Percentiles rank a stretch among this genome's conserved stretches.
These are phyloP conservation scores for Bovichtus diacanthus DNA, from an alignment of 2,797 vertebrate genomes.

Conservation along the genomic window DNA sequence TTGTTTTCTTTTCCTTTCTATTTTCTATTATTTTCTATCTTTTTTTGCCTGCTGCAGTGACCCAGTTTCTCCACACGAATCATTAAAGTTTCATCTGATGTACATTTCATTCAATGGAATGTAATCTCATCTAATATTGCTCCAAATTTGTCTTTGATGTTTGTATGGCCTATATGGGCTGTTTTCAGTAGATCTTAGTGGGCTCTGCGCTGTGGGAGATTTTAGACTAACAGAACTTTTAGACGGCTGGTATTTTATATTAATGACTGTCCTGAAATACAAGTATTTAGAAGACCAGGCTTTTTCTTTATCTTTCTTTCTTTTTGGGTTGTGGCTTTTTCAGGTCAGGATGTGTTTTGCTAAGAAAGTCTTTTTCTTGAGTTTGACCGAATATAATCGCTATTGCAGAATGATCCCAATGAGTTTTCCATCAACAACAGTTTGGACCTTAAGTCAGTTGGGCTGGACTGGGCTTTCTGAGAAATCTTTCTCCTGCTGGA, in stretches of 20 bases:
- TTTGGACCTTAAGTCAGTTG: background rate
- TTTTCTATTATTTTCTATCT: constrained; percentile 5
- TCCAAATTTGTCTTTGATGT: constrained; percentile 26
- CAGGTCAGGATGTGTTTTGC: background rate
- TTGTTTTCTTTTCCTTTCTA: background rate
- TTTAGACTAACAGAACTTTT: constrained; percentile 3
- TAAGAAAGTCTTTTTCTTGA: background rate
- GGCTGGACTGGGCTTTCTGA: background rate
- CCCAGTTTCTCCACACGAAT: constrained; percentile 40
- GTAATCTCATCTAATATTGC: constrained; percentile 43
- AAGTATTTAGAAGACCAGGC: background rate
- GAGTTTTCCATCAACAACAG: constrained; percentile 1
- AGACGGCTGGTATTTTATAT: background rate
- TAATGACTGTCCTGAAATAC: background rate
- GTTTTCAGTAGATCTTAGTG: constrained; percentile 2
- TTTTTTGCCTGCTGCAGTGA: constrained; percentile 31
- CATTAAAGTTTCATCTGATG: constrained; percentile 49
- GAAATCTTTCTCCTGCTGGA: background rate
- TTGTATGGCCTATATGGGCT: constrained; percentile 3
- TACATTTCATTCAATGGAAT: no score
- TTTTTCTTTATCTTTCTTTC: background rate
- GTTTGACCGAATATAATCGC: background rate
- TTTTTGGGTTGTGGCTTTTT: background rate
- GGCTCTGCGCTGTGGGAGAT: background rate
- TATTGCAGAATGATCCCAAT: background rate